These are phyloP conservation scores for Lepilemur septentrionalis DNA, from an alignment of 2,797 vertebrate species.

Conservation along the genomic window DNA sequence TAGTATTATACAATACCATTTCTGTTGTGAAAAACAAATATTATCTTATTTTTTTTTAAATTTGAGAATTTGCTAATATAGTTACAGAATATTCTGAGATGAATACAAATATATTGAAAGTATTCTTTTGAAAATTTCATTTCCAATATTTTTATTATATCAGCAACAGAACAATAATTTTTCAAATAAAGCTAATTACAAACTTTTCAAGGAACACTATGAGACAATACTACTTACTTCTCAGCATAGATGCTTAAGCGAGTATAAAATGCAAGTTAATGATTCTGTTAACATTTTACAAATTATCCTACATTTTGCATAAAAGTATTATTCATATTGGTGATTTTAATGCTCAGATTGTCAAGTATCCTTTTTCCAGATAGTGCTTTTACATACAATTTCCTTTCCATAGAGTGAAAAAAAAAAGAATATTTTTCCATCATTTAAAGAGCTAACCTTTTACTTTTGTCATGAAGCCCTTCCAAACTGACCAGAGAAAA, in stretches of 20 bases:
- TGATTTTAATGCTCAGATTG: not conserved
- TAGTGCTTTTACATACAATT: not conserved
- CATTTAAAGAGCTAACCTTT: not conserved
- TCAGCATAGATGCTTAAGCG: not conserved
- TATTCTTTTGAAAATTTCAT: not conserved
- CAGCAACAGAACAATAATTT: not conserved
- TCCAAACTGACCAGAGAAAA: not conserved
- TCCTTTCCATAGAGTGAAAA: not conserved
- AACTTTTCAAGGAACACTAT: not conserved
- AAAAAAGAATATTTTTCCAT: not conserved
- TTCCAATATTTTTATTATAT: not conserved
- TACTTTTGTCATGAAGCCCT: not conserved
- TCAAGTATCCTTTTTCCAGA: not conserved
- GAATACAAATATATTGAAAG: not conserved
- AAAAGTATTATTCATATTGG: not conserved
- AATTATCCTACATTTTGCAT: not conserved
- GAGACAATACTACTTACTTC: not conserved
- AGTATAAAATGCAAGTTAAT: not conserved
- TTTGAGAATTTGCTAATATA: not conserved
- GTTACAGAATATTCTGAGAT: not conserved
- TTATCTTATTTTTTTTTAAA: not conserved
- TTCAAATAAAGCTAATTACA: not conserved
- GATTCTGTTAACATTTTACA: not conserved
- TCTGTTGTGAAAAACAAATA: constrained; percentile 4
- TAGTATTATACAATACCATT: not conserved